Evolutionary conservation across 2,888 invertebrate species (phyloP).

Genomic region (Lottia scabra): DNA sequence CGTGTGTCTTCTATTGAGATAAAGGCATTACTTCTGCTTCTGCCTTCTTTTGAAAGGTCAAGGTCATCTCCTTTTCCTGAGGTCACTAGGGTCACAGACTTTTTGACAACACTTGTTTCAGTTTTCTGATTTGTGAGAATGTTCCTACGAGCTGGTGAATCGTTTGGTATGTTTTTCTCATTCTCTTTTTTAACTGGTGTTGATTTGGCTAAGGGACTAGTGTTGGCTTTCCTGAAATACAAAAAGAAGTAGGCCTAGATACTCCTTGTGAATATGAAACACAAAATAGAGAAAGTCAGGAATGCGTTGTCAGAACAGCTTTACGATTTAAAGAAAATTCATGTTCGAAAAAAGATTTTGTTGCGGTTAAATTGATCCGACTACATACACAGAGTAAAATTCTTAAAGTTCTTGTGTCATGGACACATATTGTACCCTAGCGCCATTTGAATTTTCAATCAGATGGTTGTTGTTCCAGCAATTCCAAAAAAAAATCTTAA

Average conservation of each 20-base stretch:
- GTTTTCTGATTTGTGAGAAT: neutral
- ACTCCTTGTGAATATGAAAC: too few relatives aligned
- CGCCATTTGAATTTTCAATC: too few relatives aligned
- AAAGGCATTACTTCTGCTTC: slow-evolving; percentile 13
- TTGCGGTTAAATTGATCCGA: too few relatives aligned
- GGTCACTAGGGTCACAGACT: neutral
- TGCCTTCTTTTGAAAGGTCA: neutral
- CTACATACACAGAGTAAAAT: too few relatives aligned
- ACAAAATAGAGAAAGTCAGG: too few relatives aligned
- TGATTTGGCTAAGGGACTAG: slow-evolving; percentile 20
- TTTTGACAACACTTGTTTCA: neutral
- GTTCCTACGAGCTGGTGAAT: neutral
- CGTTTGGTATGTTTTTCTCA: neutral
- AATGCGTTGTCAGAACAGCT: too few relatives aligned
- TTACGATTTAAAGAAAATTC: too few relatives aligned
- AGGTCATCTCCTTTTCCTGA: neutral
- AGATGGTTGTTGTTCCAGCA: too few relatives aligned
- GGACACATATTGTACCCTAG: too few relatives aligned
- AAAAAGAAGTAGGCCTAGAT: neutral
- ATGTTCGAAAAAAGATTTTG: too few relatives aligned
- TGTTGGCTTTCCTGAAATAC: neutral
- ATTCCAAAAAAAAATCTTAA: too few relatives aligned
- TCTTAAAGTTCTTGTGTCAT: too few relatives aligned
- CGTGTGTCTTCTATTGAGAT: neutral
- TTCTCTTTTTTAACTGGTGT: slow-evolving; percentile 12